Conservation (phyloP, 2,888 invertebrate species). For the Erannis defoliaria region DNA sequence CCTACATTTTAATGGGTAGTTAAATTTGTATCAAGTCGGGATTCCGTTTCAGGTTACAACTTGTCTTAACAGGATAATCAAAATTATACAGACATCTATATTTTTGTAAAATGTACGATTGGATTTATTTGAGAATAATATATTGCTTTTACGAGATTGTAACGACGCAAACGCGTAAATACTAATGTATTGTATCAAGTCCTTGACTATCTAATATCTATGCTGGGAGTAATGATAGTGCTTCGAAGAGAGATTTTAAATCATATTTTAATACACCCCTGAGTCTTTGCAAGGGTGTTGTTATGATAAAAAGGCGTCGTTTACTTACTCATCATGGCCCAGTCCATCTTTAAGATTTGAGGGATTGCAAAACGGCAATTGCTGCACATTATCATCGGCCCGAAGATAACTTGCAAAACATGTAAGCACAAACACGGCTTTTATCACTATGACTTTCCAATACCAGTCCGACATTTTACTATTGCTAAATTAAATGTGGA, state of each 20-base stretch:
- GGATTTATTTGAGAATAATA: not conserved
- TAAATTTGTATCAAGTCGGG: not conserved
- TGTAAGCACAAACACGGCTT: constrained; percentile 69
- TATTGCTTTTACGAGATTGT: not conserved
- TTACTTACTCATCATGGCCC: constrained; percentile 73
- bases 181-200: constrained; percentile 17
- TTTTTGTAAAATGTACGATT: not conserved
- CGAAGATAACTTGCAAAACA: constrained; percentile 71
- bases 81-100: no score
- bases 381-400: constrained; percentile 75
- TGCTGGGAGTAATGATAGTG: not conserved
- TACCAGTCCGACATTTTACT: constrained; percentile 82
- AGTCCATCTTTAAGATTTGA: constrained; percentile 64
- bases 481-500: constrained; percentile 71
- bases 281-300: not conserved
- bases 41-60: not conserved
- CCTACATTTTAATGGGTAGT: no score
- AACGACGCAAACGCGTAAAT: constrained; percentile 6
- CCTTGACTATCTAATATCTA: constrained; percentile 12
- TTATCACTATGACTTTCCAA: constrained; percentile 76
- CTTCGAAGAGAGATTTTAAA: not conserved
- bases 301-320: not conserved
- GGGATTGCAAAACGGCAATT: constrained; percentile 82
- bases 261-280: not conserved
- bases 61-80: constrained; percentile 6